These are phyloP conservation scores for Agapornis roseicollis DNA, from an alignment of 2,113 vertebrate genomes.

Conservation along the genomic window DNA sequence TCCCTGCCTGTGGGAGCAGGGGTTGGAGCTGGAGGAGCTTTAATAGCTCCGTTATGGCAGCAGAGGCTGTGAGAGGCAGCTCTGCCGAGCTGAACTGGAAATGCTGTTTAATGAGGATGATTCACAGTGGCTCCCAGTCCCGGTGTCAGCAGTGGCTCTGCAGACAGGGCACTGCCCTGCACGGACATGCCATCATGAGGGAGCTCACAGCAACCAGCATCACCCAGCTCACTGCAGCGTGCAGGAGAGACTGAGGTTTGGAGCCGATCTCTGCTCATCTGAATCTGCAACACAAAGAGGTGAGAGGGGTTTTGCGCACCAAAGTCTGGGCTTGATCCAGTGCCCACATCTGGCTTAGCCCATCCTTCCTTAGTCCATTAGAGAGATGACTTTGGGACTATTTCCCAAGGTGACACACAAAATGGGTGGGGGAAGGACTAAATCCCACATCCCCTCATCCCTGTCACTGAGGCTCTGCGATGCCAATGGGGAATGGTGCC, in stretches of 20 bases:
- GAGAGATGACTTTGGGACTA: not conserved
- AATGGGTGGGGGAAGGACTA: not conserved
- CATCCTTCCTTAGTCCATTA: not conserved
- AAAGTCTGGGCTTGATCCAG: fast-evolving
- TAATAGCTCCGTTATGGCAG: not conserved
- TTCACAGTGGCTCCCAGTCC: not conserved
- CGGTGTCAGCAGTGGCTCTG: not conserved
- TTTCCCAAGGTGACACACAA: not conserved
- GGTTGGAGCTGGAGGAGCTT: not conserved
- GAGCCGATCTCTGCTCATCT: not conserved
- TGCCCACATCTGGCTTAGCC: not conserved
- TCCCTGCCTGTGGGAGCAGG: not conserved
- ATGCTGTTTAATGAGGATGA: slow-evolving; percentile 20
- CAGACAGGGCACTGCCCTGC: not conserved
- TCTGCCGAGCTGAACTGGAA: not conserved
- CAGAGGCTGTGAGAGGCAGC: not conserved
- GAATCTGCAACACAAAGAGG: not conserved
- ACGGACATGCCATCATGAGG: not conserved
- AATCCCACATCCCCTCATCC: fast-evolving
- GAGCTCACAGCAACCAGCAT: not conserved
- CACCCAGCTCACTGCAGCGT: fast-evolving
- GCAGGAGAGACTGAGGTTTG: not conserved
- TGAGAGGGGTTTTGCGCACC: not conserved
- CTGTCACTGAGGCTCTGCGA: not conserved
- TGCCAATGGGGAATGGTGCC: fast-evolving